A percentile compares a stretch with the other conserved stretches of the same genome.
These are phyloP conservation scores for Lordiphosa clarofinis DNA, from an alignment of 1,140 invertebrate genomes.

Conservation along the genomic window DNA sequence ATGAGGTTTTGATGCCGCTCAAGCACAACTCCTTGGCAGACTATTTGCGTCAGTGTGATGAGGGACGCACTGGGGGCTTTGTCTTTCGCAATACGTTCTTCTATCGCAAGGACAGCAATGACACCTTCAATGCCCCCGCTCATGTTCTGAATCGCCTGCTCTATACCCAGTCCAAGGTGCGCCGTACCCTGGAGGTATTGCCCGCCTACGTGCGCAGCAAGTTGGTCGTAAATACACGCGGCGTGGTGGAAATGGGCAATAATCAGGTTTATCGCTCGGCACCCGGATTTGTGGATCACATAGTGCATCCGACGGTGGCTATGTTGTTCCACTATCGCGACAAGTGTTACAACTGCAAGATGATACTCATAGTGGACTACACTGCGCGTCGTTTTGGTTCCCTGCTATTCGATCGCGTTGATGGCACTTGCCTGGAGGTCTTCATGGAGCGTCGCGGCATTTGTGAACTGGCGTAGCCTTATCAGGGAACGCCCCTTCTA, in stretches of 20 bases:
- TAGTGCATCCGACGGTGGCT: constrained; percentile 62
- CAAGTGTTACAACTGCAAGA: constrained; percentile 81
- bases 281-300: constrained; percentile 53
- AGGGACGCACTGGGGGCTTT: constrained; percentile 78
- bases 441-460: constrained; percentile 62
- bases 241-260: constrained; percentile 83
- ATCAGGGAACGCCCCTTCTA: constrained; percentile 1
- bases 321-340: constrained; percentile 75
- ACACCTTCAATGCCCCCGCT: constrained; percentile 79
- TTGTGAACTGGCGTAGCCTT: constrained; percentile 57
- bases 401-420: constrained; percentile 79
- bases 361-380: constrained; percentile 79
- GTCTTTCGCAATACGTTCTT: constrained; percentile 85
- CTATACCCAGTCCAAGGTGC: constrained; percentile 82
- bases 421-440: constrained; percentile 73
- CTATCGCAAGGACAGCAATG: constrained; percentile 82
- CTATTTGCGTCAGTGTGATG: constrained; percentile 74
- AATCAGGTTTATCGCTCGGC: constrained; percentile 82
- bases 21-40: constrained; percentile 71
- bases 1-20: constrained; percentile 84
- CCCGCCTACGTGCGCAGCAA: constrained; percentile 83
- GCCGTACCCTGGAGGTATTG: constrained; percentile 81
- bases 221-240: constrained; percentile 82
- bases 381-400: constrained; percentile 78
- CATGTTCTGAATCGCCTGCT: constrained; percentile 75